Percentiles rank a stretch among this genome's conserved stretches.
Conservation (phyloP, 2,113 vertebrate genomes). For the Limnothrissa miodon region DNA sequence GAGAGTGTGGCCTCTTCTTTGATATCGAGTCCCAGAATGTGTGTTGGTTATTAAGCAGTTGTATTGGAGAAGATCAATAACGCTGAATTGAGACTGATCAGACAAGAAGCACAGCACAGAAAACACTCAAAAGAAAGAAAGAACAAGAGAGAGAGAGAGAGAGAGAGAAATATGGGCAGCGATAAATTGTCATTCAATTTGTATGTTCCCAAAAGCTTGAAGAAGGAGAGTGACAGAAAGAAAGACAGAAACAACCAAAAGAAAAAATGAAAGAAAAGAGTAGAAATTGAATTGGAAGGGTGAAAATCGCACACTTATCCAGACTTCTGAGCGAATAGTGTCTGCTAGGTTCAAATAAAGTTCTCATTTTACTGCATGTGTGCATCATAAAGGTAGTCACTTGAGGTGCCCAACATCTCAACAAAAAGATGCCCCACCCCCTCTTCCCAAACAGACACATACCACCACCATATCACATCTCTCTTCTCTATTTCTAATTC, state of each 20-base stretch:
- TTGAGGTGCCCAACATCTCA: background rate
- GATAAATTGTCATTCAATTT: background rate
- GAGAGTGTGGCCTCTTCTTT: background rate
- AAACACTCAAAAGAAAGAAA: background rate
- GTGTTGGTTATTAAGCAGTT: background rate
- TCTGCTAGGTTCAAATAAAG: background rate
- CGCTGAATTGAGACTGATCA: slow-evolving; percentile 44
- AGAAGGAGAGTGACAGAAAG: too few species aligned
- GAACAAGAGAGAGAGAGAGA: background rate
- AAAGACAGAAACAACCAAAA: too few species aligned
- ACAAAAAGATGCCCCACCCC: background rate
- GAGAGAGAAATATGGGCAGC: background rate
- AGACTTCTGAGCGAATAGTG: background rate
- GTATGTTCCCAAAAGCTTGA: too few species aligned
- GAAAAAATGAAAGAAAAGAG: too few species aligned
- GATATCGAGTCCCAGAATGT: too few species aligned
- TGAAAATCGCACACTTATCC: too few species aligned
- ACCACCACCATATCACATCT: too few species aligned
- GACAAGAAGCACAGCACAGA: slow-evolving; percentile 37
- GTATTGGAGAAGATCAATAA: slow-evolving; percentile 29
- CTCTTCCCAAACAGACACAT: too few species aligned
- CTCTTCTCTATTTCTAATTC: too few species aligned
- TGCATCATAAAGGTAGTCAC: background rate
- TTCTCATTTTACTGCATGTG: background rate
- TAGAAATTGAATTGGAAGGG: too few species aligned